Conservation (phyloP, 2,113 vertebrate species). For the Morone saxatilis region DNA sequence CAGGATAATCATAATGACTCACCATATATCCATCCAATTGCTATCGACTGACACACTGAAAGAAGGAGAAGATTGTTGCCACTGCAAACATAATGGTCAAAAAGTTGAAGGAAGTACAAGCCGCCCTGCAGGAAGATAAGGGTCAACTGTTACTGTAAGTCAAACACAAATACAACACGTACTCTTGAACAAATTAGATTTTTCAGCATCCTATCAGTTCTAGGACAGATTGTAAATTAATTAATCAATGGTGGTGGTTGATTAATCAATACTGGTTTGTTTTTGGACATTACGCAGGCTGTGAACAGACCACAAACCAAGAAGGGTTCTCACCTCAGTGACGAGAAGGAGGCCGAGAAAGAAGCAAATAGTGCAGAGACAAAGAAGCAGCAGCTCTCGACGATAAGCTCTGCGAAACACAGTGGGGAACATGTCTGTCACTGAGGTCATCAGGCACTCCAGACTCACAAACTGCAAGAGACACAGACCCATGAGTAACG, state of each 20-base stretch:
- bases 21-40: constrained; percentile 84
- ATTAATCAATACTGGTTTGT: background rate
- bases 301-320: background rate
- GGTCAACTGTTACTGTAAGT: background rate
- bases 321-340: constrained; percentile 86
- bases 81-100: constrained; percentile 84
- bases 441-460: constrained; percentile 92
- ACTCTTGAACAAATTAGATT: constrained; percentile 4
- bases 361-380: constrained; percentile 85
- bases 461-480: constrained; percentile 90
- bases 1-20: constrained; percentile 35
- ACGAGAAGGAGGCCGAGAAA: constrained; percentile 90
- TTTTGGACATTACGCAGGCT: background rate
- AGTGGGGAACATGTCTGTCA: constrained; percentile 89
- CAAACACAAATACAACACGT: constrained; percentile 25
- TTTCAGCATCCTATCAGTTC: background rate
- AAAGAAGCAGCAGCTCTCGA: constrained; percentile 89
- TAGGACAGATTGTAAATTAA: background rate
- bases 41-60: constrained; percentile 78
- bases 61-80: constrained; percentile 83
- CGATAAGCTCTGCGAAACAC: constrained; percentile 86
- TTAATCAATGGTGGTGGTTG: background rate
- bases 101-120: constrained; percentile 83
- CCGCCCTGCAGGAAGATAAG: constrained; percentile 73
- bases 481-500: constrained; percentile 1